These are phyloP conservation scores for Riparia riparia DNA, from an alignment of 2,113 vertebrate species.

Conservation along the genomic window DNA sequence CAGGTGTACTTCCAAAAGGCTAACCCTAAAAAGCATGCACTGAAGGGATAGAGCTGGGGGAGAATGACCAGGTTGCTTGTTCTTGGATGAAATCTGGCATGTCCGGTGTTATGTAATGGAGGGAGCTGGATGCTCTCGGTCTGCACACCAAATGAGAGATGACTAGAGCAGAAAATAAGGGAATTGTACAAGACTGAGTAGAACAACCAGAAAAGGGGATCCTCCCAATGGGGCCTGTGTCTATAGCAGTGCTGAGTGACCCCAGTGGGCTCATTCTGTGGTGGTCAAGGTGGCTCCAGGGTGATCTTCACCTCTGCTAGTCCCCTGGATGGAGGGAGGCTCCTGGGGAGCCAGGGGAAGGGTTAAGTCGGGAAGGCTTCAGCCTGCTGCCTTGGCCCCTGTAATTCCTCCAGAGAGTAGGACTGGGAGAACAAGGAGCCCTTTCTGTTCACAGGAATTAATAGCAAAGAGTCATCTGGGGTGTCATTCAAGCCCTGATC, in stretches of 20 bases:
- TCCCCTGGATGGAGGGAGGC: neutral
- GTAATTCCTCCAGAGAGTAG: conserved; percentile 78
- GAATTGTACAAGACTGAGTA: neutral
- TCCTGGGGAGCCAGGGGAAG: conserved; percentile 62
- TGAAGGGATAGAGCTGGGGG: neutral
- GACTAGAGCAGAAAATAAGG: neutral
- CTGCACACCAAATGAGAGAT: neutral
- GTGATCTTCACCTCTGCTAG: neutral
- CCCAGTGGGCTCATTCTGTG: rapidly evolving
- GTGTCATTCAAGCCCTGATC: conserved; percentile 84
- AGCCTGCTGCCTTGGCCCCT: conserved; percentile 76
- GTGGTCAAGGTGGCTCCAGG: neutral
- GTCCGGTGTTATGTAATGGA: neutral
- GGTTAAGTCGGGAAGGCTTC: conserved; percentile 78
- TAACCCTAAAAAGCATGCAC: neutral
- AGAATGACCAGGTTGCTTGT: neutral
- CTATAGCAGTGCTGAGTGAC: neutral
- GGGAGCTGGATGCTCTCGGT: neutral
- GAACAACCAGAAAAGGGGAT: neutral
- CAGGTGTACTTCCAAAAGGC: neutral
- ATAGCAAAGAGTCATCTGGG: conserved; percentile 84
- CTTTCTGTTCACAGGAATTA: conserved; percentile 84
- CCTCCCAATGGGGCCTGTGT: neutral
- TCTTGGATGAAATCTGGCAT: neutral
- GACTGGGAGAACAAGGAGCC: conserved; percentile 82